Conservation (phyloP, 1,140 invertebrate genomes). For the Pygmarrhopalites habei region DNA sequence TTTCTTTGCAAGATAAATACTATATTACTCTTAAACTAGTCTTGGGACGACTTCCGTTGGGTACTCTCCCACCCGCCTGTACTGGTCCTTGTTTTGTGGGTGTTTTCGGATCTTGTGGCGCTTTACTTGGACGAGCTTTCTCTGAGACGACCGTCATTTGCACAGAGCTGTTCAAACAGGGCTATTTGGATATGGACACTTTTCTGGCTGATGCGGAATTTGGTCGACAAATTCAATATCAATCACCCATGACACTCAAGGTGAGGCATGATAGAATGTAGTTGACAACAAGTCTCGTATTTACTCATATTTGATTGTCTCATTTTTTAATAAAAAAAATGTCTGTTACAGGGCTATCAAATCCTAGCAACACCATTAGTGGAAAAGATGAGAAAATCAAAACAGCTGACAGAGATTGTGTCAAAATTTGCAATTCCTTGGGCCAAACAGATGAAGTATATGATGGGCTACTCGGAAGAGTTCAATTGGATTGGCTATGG, state of each 20-base stretch:
- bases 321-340: conserved; percentile 6
- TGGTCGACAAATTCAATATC: conserved; percentile 14
- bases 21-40: too few relatives aligned
- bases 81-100: conserved; percentile 38
- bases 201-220: conserved; percentile 38
- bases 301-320: neutral
- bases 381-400: conserved; percentile 25
- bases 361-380: conserved; percentile 33
- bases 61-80: conserved; percentile 31
- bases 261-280: conserved; percentile 15
- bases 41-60: conserved; percentile 33
- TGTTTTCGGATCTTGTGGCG: conserved; percentile 35
- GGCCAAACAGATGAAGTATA: conserved; percentile 36
- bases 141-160: conserved; percentile 39
- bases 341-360: conserved; percentile 32
- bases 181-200: conserved; percentile 30
- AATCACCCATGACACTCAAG: conserved; percentile 19
- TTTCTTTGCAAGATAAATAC: too few relatives aligned
- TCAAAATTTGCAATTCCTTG: conserved; percentile 28
- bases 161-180: conserved; percentile 37
- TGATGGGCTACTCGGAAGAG: conserved; percentile 24
- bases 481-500: conserved; percentile 18
- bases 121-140: conserved; percentile 33
- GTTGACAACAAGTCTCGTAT: too few relatives aligned
- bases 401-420: conserved; percentile 21